Evolutionary conservation across 2,797 vertebrate genomes (phyloP).

Genomic region (Helicolenus hilgendorfi): DNA sequence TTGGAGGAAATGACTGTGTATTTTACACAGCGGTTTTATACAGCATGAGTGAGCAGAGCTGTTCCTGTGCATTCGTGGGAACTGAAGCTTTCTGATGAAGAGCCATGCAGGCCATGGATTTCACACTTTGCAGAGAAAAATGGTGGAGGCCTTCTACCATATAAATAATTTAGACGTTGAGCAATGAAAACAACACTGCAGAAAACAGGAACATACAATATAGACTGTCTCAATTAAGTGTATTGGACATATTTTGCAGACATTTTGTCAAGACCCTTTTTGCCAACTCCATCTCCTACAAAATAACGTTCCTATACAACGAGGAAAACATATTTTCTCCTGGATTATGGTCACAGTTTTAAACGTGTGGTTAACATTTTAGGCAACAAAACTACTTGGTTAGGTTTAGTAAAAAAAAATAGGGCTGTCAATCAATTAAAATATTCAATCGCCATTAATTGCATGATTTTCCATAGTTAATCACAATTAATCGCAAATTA

Average conservation of each 20-base stretch:
- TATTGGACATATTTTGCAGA: background rate
- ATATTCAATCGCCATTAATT: too few relatives aligned
- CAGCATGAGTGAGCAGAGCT: constrained; percentile 62
- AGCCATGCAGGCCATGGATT: constrained; percentile 16
- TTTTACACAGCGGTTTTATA: constrained; percentile 62
- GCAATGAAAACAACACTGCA: constrained; percentile 4
- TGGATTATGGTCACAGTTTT: too few relatives aligned
- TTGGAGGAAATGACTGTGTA: constrained; percentile 70
- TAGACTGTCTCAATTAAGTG: background rate
- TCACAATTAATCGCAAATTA: too few relatives aligned
- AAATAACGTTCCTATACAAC: too few relatives aligned
- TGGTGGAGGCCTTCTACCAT: background rate
- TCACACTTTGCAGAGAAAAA: constrained; percentile 31
- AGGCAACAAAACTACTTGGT: too few relatives aligned
- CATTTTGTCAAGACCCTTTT: background rate
- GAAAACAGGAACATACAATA: background rate
- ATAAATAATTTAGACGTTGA: constrained; percentile 21
- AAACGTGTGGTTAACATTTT: too few relatives aligned
- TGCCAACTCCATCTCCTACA: too few relatives aligned
- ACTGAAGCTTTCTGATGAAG: constrained; percentile 42
- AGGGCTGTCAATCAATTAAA: too few relatives aligned
- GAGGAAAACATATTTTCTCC: too few relatives aligned
- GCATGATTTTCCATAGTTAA: too few relatives aligned
- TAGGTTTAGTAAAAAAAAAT: too few relatives aligned
- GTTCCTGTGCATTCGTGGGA: constrained; percentile 37